These are phyloP conservation scores for Cheilosia grossa DNA, from an alignment of 2,888 invertebrate species.

Conservation along the genomic window DNA sequence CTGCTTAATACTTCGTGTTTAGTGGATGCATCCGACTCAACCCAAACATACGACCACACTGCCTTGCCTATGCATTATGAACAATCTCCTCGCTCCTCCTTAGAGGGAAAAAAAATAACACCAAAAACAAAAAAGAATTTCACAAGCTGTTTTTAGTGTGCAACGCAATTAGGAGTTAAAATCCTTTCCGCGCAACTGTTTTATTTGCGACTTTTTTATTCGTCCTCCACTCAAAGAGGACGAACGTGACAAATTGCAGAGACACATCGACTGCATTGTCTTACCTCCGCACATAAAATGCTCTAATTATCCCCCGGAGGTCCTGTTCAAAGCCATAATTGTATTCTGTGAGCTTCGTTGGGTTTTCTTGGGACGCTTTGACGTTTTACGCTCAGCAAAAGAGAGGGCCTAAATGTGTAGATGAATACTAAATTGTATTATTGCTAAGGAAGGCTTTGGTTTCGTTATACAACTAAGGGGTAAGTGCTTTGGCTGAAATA, in stretches of 20 bases:
- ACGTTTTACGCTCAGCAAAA: slow-evolving; percentile 2
- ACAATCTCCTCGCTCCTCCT: background rate
- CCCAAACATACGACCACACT: background rate
- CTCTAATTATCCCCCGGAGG: slow-evolving; percentile 68
- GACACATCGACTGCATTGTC: slow-evolving; percentile 79
- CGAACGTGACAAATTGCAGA: slow-evolving; percentile 83
- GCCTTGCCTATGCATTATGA: background rate
- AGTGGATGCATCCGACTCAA: slow-evolving; percentile 58
- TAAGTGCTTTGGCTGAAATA: background rate
- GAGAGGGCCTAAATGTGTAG: slow-evolving; percentile 22
- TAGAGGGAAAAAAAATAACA: background rate
- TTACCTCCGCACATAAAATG: slow-evolving; percentile 40
- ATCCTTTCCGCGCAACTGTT: slow-evolving; percentile 54
- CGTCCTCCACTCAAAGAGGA: slow-evolving; percentile 76
- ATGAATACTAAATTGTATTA: slow-evolving; percentile 29
- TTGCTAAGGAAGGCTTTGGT: slow-evolving; percentile 28
- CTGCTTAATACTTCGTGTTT: slow-evolving; percentile 68
- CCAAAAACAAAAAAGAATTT: slow-evolving; percentile 4
- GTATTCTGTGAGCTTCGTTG: slow-evolving; percentile 28
- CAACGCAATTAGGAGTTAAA: slow-evolving; percentile 65
- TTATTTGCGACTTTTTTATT: slow-evolving; percentile 34
- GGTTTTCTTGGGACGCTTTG: slow-evolving; percentile 31
- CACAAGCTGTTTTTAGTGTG: slow-evolving; percentile 40
- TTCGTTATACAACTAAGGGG: slow-evolving; percentile 21
- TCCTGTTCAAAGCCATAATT: slow-evolving; percentile 31